Conservation (phyloP, 2,113 vertebrate genomes). For the Potamarius usumacintae region DNA sequence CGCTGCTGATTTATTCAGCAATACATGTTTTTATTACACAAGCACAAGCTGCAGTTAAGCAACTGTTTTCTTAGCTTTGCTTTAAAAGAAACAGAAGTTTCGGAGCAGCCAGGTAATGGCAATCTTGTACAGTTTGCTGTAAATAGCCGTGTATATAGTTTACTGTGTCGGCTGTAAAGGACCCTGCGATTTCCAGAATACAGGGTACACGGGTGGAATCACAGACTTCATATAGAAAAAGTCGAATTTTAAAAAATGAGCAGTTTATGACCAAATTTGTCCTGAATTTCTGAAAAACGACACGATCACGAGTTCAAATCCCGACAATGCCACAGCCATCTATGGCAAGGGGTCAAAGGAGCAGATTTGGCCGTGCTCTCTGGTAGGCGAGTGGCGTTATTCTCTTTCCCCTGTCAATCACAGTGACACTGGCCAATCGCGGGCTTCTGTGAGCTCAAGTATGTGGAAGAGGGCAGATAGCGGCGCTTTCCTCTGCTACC, state of each 20-base stretch:
- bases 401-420: neutral
- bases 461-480: neutral
- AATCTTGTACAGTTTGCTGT: neutral
- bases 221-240: neutral
- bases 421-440: neutral
- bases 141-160: neutral
- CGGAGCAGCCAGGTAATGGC: neutral
- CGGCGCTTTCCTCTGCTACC: neutral
- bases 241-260: neutral
- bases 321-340: neutral
- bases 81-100: neutral
- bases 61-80: conserved; percentile 5
- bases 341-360: neutral
- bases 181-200: neutral
- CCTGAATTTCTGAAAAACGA: neutral
- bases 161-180: neutral
- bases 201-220: neutral
- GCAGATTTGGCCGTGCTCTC: neutral
- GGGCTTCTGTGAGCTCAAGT: neutral
- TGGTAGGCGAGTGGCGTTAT: neutral
- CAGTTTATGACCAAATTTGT: neutral
- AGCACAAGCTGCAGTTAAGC: neutral
- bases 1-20: conserved; percentile 48
- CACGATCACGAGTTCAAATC: neutral
- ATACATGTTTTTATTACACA: conserved; percentile 49